Percentiles rank a stretch among this genome's conserved stretches.
phyloP scores from a whole-genome alignment of 2,888 invertebrate genomes.

The Campaea margaritaria region DNA sequence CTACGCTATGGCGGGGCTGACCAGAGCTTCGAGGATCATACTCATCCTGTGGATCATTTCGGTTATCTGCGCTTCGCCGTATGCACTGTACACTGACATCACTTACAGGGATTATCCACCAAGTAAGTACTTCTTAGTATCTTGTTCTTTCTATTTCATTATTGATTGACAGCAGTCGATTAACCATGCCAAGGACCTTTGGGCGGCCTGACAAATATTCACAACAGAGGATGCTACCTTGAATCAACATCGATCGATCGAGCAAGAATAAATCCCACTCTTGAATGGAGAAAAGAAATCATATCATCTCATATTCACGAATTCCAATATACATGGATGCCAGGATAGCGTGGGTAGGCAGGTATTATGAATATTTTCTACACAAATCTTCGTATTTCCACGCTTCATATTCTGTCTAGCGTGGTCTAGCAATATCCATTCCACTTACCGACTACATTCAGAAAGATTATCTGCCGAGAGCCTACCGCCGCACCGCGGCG shows the following conservation, averaged over 20 bases:
- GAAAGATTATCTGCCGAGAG: slow-evolving; percentile 9
- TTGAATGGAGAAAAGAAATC: too few species aligned
- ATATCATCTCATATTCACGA: too few species aligned
- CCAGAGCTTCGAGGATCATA: slow-evolving; percentile 92
- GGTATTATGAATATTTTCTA: background rate
- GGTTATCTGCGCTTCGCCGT: slow-evolving; percentile 90
- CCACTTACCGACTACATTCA: slow-evolving; percentile 12
- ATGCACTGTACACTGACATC: slow-evolving; percentile 89
- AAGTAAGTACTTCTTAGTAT: slow-evolving; percentile 78
- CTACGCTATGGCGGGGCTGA: slow-evolving; percentile 91
- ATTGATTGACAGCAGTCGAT: too few species aligned
- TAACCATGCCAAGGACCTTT: too few species aligned
- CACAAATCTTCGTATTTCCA: background rate
- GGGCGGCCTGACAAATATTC: too few species aligned
- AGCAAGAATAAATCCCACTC: too few species aligned
- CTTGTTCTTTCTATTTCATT: too few species aligned
- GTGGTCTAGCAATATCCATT: slow-evolving; percentile 7
- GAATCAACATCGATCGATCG: too few species aligned
- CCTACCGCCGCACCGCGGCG: background rate
- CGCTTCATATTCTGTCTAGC: background rate
- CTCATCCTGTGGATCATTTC: slow-evolving; percentile 91
- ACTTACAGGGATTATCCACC: slow-evolving; percentile 90
- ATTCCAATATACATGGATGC: too few species aligned
- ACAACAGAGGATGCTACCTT: too few species aligned
- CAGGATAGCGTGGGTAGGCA: too few species aligned